Conservation (phyloP, 2,797 vertebrate species). For the Emys orbicularis region DNA sequence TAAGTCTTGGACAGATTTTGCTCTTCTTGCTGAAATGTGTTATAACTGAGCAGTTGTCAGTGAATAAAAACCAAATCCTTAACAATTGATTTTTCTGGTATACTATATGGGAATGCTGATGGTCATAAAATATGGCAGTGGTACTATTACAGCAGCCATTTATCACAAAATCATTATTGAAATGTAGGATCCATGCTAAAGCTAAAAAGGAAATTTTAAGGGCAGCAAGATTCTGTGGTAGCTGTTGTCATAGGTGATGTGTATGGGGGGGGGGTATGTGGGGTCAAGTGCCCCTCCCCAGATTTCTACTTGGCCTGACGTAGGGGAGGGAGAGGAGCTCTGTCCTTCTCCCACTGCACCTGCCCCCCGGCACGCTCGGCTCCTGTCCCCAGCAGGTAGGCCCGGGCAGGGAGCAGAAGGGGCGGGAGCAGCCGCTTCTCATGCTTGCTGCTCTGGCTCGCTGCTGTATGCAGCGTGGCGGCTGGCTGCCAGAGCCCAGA, state of each 20-base stretch:
- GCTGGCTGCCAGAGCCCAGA: no score
- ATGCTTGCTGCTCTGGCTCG: no score
- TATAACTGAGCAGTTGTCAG: not conserved
- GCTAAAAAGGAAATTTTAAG: not conserved
- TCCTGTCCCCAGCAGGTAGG: no score
- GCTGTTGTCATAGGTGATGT: not conserved
- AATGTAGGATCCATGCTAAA: not conserved
- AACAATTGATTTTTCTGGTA: constrained; percentile 28
- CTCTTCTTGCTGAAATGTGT: constrained; percentile 12
- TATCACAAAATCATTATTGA: not conserved
- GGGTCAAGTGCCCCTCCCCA: no score
- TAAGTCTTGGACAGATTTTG: constrained; percentile 6
- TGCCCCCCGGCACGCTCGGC: no score
- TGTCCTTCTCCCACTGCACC: no score
- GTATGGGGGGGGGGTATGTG: no score
- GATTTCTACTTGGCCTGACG: no score
- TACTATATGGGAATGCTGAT: not conserved
- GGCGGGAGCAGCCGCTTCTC: no score
- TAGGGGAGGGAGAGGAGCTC: no score
- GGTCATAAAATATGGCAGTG: constrained; percentile 14
- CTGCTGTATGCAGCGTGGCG: no score
- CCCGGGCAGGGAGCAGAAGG: no score
- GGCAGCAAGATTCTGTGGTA: constrained; percentile 15
- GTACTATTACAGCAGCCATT: not conserved
- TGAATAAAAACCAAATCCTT: constrained; percentile 14